A percentile compares a stretch with the other conserved stretches of the same genome.
These are phyloP conservation scores for Drosophila albomicans DNA, from an alignment of 1,140 invertebrate species.

Conservation along the genomic window DNA sequence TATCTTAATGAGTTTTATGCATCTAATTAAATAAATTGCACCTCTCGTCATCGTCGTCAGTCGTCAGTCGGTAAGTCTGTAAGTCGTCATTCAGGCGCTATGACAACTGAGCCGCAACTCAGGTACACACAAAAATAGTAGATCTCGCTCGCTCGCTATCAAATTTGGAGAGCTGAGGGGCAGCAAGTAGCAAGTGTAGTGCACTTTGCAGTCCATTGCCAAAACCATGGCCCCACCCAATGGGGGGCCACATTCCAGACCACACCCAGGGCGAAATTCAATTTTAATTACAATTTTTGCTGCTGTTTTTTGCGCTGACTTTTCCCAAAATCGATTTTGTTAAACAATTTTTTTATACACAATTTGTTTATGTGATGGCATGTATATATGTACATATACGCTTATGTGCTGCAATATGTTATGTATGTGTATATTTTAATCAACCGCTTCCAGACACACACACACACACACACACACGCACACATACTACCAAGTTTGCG, in stretches of 20 bases:
- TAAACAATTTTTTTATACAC: constrained; percentile 67
- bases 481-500: constrained; percentile 61
- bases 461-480: too few species aligned
- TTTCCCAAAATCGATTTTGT: constrained; percentile 70
- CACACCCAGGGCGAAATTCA: constrained; percentile 73
- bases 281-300: constrained; percentile 77
- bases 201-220: constrained; percentile 43
- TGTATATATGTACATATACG: constrained; percentile 6
- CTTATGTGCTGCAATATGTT: constrained; percentile 17
- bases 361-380: constrained; percentile 41
- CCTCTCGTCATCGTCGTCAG: constrained; percentile 46
- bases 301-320: constrained; percentile 22
- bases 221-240: constrained; percentile 36
- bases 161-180: constrained; percentile 21
- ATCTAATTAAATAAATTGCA: constrained; percentile 84
- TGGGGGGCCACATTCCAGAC: constrained; percentile 41
- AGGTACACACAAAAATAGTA: constrained; percentile 5
- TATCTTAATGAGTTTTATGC: constrained; percentile 84
- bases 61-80: neutral
- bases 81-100: constrained; percentile 47
- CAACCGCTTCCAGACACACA: constrained; percentile 75
- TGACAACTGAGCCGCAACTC: constrained; percentile 63
- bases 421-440: constrained; percentile 71
- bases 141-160: constrained; percentile 39
- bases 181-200: neutral